phyloP scores from a whole-genome alignment of 2,113 vertebrate species.

The Cisticola juncidis region DNA sequence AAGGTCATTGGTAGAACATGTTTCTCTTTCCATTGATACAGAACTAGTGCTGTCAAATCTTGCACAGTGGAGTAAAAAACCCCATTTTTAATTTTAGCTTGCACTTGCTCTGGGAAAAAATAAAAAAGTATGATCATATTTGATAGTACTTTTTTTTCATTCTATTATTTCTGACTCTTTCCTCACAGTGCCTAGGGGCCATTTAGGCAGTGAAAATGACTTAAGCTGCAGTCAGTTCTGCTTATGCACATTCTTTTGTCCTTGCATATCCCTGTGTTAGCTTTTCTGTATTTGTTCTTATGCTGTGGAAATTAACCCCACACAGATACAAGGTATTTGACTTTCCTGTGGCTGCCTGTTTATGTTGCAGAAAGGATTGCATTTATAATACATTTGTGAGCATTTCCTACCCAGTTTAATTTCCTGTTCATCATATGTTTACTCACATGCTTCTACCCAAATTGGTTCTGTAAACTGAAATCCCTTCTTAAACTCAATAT shows the following conservation, averaged over 20 bases:
- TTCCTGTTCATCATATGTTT: neutral
- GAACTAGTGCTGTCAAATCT: neutral
- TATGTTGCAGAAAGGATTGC: neutral
- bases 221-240: neutral
- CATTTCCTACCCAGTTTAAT: neutral
- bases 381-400: neutral
- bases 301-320: neutral
- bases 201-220: neutral
- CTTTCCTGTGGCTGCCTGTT: neutral
- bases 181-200: neutral
- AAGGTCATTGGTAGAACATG: neutral
- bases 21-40: neutral
- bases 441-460: neutral
- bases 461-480: neutral
- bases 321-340: neutral
- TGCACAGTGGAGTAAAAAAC: neutral
- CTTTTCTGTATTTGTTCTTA: neutral
- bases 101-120: neutral
- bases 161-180: neutral
- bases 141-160: neutral
- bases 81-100: neutral
- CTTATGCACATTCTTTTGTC: neutral
- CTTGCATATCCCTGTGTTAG: neutral
- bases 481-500: neutral
- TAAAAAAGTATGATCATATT: neutral